Percentiles rank a stretch among this genome's conserved stretches.
phyloP scores from a whole-genome alignment of 2,888 invertebrate genomes.

The Troides helena region DNA sequence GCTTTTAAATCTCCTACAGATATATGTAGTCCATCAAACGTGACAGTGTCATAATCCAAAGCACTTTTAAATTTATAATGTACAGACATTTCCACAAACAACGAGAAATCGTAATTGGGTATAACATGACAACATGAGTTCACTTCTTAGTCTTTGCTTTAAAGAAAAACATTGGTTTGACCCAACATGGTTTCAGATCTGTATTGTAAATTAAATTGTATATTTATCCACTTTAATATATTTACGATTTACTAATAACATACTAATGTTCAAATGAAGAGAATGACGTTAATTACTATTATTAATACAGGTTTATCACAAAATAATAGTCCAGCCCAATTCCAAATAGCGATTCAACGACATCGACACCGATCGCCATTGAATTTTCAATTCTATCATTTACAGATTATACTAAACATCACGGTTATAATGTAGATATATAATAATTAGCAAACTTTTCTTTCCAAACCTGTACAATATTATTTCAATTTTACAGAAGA shows the following conservation, averaged over 20 bases:
- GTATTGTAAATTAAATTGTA: not conserved
- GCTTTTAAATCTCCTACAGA: conserved; percentile 97
- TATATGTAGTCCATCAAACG: conserved; percentile 98
- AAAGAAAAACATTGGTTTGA: conserved; percentile 17
- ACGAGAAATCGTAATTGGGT: conserved; percentile 37
- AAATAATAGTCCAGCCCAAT: not conserved
- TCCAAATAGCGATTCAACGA: not conserved
- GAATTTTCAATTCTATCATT: conserved; percentile 5
- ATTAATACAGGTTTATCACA: not conserved
- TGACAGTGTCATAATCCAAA: conserved; percentile 96
- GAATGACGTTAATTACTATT: not conserved
- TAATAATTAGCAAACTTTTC: too few relatives aligned
- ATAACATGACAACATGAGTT: conserved; percentile 50
- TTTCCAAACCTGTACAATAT: too few relatives aligned
- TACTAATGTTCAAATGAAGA: not conserved
- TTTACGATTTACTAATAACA: not conserved
- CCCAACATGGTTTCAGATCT: not conserved
- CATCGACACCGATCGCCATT: conserved; percentile 21
- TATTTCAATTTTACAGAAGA: too few relatives aligned
- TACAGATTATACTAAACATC: not conserved
- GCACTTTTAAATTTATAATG: conserved; percentile 99
- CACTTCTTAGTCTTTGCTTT: conserved; percentile 29
- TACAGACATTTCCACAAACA: conserved; percentile 88
- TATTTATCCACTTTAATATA: not conserved
- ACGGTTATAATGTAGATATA: not conserved